Conservation (phyloP, 2,888 invertebrate genomes). For the Dusona sp. region DNA sequence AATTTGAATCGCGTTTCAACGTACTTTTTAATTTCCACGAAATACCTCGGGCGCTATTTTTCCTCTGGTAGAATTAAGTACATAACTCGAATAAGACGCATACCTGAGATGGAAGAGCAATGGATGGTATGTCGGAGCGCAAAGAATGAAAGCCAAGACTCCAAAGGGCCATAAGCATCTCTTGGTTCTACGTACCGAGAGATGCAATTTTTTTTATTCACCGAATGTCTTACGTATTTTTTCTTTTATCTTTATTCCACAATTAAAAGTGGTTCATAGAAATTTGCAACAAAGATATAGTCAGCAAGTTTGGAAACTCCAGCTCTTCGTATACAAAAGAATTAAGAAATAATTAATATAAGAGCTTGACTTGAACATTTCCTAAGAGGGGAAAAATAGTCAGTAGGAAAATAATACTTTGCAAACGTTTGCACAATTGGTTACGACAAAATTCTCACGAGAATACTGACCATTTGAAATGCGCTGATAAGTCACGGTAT, state of each 20-base stretch:
- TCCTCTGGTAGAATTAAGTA: neutral
- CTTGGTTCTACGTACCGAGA: slow-evolving; percentile 27
- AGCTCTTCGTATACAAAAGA: neutral
- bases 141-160: slow-evolving; percentile 12
- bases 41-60: slow-evolving; percentile 14
- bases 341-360: neutral
- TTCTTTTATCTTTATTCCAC: neutral
- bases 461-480: slow-evolving; percentile 15
- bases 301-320: slow-evolving; percentile 29
- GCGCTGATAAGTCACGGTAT: slow-evolving; percentile 33
- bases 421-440: slow-evolving; percentile 3
- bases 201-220: slow-evolving; percentile 1
- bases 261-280: slow-evolving; percentile 13
- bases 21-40: slow-evolving; percentile 14
- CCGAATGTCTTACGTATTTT: neutral
- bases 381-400: neutral
- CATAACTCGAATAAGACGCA: slow-evolving; percentile 25
- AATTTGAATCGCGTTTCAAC: neutral
- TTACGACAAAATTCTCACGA: neutral
- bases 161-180: slow-evolving; percentile 32
- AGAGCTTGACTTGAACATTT: neutral
- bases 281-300: slow-evolving; percentile 47
- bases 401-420: neutral
- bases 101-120: slow-evolving; percentile 30
- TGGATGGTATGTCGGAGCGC: slow-evolving; percentile 8